phyloP scores from a whole-genome alignment of 2,888 invertebrate genomes.

The Gymnoscelis rufifasciata region DNA sequence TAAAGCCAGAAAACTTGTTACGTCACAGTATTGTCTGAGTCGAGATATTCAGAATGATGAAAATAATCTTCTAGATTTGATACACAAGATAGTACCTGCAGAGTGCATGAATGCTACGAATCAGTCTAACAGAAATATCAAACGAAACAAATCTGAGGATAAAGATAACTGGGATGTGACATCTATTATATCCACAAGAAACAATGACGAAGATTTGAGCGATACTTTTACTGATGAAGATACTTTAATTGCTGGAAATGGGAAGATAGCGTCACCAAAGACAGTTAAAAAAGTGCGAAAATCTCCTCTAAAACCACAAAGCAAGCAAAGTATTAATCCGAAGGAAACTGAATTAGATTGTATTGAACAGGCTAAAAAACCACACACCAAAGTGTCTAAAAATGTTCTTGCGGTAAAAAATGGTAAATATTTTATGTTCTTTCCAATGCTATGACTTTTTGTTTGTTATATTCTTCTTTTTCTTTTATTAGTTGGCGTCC shows the following conservation, averaged over 20 bases:
- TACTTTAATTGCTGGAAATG: conserved; percentile 39
- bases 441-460: too few species aligned
- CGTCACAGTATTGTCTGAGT: conserved; percentile 57
- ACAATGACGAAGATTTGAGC: conserved; percentile 49
- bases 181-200: conserved; percentile 49
- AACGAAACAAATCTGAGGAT: conserved; percentile 30
- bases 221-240: conserved; percentile 71
- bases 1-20: conserved; percentile 57
- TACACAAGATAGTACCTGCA: conserved; percentile 64
- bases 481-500: too few species aligned
- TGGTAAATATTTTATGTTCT: conserved; percentile 7
- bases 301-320: not conserved
- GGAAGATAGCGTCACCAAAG: conserved; percentile 9
- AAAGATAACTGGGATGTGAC: conserved; percentile 55
- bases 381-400: too few species aligned
- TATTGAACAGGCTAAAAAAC: too few species aligned
- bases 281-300: not conserved
- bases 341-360: too few species aligned
- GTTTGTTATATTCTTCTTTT: too few species aligned
- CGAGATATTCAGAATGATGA: conserved; percentile 52
- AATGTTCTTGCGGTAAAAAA: conserved; percentile 12
- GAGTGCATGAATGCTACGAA: conserved; percentile 55
- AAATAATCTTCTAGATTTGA: conserved; percentile 57
- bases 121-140: conserved; percentile 38
- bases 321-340: too few species aligned